phyloP scores from a whole-genome alignment of 2,888 invertebrate genomes.

The Leptura quadrifasciata region DNA sequence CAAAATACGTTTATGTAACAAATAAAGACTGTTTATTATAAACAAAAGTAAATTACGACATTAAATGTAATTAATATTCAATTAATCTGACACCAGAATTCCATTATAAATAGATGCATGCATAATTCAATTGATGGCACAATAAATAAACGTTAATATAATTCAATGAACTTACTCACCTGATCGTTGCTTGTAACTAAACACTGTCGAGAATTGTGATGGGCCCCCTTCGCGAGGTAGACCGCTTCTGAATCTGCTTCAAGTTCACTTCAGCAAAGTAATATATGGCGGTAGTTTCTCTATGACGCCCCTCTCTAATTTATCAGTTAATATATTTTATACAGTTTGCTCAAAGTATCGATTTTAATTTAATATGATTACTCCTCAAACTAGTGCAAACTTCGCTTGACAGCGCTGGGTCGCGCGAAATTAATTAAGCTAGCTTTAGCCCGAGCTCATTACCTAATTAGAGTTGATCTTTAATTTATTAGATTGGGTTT shows the following conservation, averaged over 20 bases:
- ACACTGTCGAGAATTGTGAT: not conserved
- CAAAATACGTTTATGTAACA: not conserved
- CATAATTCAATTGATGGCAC: not conserved
- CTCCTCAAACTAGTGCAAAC: conserved; percentile 2
- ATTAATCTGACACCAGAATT: not conserved
- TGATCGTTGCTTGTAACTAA: not conserved
- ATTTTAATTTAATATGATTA: conserved; percentile 35
- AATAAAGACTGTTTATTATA: not conserved
- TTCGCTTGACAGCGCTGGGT: conserved; percentile 9
- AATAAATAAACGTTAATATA: not conserved
- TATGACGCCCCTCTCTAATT: conserved; percentile 47
- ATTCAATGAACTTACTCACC: conserved; percentile 33
- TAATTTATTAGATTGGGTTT: not conserved
- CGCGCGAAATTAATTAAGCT: not conserved
- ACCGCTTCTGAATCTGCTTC: conserved; percentile 45
- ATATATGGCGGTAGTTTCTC: conserved; percentile 49
- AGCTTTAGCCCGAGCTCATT: conserved; percentile 6
- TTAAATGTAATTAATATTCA: not conserved
- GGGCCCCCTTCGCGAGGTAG: conserved; percentile 40
- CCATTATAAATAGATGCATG: not conserved
- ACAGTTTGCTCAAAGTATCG: conserved; percentile 38
- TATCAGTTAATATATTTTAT: conserved; percentile 46
- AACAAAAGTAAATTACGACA: not conserved
- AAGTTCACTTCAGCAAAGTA: conserved; percentile 48
- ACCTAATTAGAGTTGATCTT: conserved; percentile 15